phyloP scores from a whole-genome alignment of 2,113 vertebrate species.

The Zapus hudsonius region DNA sequence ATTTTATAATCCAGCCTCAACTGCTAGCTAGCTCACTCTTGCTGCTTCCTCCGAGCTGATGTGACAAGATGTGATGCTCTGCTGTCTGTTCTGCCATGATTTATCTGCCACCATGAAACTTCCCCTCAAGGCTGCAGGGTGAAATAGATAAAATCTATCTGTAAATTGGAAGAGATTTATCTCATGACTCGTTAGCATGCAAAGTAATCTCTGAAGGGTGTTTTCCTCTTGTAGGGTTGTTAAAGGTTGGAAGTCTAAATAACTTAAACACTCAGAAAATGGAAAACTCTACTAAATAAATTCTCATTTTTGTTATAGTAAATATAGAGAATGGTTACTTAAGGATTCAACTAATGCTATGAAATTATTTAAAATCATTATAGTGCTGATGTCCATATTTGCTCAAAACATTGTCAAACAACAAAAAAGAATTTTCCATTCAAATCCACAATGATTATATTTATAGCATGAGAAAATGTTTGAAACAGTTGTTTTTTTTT shows the following conservation, averaged over 20 bases:
- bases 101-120: too few species aligned
- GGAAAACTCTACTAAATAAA: not conserved
- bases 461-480: not conserved
- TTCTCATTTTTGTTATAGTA: not conserved
- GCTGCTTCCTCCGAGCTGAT: too few species aligned
- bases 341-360: not conserved
- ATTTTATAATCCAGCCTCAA: too few species aligned
- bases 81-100: too few species aligned
- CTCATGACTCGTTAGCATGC: not conserved
- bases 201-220: not conserved
- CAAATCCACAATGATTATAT: not conserved
- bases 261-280: not conserved
- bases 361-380: not conserved
- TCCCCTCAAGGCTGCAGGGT: too few species aligned
- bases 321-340: not conserved
- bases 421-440: not conserved
- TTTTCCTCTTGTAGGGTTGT: not conserved
- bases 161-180: not conserved
- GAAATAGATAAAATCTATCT: not conserved
- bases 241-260: not conserved
- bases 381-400: too few species aligned
- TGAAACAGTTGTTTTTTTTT: too few species aligned
- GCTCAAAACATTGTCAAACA: too few species aligned
- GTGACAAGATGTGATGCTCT: too few species aligned
- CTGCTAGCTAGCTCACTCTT: too few species aligned